A percentile compares a stretch with the other conserved stretches of the same genome.
Conservation (phyloP, 2,888 invertebrate species). For the Entomobrya multifasciata region DNA sequence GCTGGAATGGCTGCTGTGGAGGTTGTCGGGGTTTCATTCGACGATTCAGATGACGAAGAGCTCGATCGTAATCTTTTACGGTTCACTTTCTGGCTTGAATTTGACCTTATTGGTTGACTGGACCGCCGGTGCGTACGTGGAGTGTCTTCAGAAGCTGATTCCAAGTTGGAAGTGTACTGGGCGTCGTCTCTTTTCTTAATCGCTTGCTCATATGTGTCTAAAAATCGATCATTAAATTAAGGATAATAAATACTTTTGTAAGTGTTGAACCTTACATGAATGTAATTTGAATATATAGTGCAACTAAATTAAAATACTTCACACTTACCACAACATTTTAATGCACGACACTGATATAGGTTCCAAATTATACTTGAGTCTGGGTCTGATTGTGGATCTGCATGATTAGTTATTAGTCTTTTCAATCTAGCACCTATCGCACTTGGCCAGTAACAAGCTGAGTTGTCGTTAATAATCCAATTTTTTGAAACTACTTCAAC, state of each 20-base stretch:
- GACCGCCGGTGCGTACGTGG: neutral
- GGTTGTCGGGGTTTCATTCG: too few species aligned
- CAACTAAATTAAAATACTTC: neutral
- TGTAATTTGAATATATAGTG: neutral
- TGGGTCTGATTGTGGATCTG: neutral
- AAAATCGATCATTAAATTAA: neutral
- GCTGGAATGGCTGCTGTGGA: too few species aligned
- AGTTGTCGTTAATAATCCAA: neutral
- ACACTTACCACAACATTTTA: neutral
- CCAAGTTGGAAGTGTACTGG: neutral
- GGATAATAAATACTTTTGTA: neutral
- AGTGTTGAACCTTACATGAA: neutral
- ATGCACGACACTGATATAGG: neutral
- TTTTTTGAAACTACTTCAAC: neutral
- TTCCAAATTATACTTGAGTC: neutral
- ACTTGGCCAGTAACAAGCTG: conserved; percentile 11
- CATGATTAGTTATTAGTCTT: neutral
- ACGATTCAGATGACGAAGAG: too few species aligned
- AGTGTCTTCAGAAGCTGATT: conserved; percentile 3
- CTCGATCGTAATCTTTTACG: too few species aligned
- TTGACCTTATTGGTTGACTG: neutral
- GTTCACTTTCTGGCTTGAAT: neutral
- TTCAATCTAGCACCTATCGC: neutral
- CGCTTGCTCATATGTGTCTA: neutral
- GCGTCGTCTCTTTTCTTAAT: neutral